Percentiles rank a stretch among this genome's conserved stretches.
These are phyloP conservation scores for Balanococcus diminutus DNA, from an alignment of 2,888 invertebrate species.

Conservation along the genomic window DNA sequence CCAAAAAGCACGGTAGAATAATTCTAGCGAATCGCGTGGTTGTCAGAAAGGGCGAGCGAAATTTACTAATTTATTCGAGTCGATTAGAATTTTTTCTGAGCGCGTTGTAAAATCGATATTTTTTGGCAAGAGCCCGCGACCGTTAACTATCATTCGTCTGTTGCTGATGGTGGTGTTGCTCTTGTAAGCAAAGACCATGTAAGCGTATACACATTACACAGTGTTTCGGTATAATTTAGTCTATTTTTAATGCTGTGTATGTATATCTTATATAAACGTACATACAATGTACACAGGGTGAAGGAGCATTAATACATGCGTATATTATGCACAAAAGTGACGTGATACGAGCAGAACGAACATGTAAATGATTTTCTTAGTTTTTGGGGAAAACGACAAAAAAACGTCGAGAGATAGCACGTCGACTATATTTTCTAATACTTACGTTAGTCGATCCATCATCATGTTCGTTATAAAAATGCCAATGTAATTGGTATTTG, in stretches of 20 bases:
- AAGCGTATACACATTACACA: not conserved
- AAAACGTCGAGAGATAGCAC: not conserved
- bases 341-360: not conserved
- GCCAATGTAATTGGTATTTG: not conserved
- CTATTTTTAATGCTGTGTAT: conserved; percentile 1
- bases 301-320: not conserved
- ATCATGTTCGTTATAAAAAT: not conserved
- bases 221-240: not conserved
- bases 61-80: not conserved
- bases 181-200: not conserved
- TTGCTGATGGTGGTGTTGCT: not conserved
- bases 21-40: not conserved
- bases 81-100: not conserved
- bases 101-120: not conserved
- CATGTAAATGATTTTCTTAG: not conserved
- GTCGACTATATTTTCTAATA: not conserved
- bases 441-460: not conserved
- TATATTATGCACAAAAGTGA: not conserved
- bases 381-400: not conserved
- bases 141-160: conserved; percentile 5
- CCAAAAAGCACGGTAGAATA: not conserved
- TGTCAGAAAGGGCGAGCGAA: not conserved
- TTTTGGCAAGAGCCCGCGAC: not conserved
- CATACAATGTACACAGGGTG: not conserved
- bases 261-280: not conserved